phyloP scores from a whole-genome alignment of 2,888 invertebrate genomes.

The Drosophila putrida region DNA sequence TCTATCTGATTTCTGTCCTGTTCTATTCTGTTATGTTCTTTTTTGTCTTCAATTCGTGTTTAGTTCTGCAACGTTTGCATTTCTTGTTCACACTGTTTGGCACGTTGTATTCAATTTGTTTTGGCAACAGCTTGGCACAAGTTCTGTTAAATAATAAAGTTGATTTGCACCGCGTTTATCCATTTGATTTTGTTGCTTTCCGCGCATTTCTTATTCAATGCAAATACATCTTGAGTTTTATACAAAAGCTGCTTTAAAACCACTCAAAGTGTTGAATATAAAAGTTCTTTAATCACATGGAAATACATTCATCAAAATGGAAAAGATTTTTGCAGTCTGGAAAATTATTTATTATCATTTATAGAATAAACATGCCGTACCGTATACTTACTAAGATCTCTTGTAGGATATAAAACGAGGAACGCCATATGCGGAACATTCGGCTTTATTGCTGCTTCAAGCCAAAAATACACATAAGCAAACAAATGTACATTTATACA shows the following conservation, averaged over 20 bases:
- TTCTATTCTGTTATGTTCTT: too few species aligned
- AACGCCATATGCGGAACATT: constrained; percentile 38
- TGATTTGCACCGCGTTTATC: constrained; percentile 69
- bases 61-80: constrained; percentile 54
- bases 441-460: constrained; percentile 33
- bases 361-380: constrained; percentile 17
- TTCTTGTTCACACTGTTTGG: constrained; percentile 27
- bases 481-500: constrained; percentile 20
- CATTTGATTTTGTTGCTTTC: constrained; percentile 20
- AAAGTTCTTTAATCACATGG: neutral
- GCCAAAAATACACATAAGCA: constrained; percentile 38
- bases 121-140: constrained; percentile 78
- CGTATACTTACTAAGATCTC: constrained; percentile 19
- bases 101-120: constrained; percentile 78
- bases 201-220: constrained; percentile 26
- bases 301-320: neutral
- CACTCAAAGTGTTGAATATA: constrained; percentile 3
- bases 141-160: constrained; percentile 81
- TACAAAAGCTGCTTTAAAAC: constrained; percentile 32
- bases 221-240: constrained; percentile 32
- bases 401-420: constrained; percentile 21
- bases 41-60: constrained; percentile 23
- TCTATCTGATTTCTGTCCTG: constrained; percentile 39
- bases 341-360: neutral
- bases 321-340: neutral